Percentiles rank a stretch among this genome's conserved stretches.
These are phyloP conservation scores for Tromatobia lineatoria DNA, from an alignment of 2,888 invertebrate genomes.

Conservation along the genomic window DNA sequence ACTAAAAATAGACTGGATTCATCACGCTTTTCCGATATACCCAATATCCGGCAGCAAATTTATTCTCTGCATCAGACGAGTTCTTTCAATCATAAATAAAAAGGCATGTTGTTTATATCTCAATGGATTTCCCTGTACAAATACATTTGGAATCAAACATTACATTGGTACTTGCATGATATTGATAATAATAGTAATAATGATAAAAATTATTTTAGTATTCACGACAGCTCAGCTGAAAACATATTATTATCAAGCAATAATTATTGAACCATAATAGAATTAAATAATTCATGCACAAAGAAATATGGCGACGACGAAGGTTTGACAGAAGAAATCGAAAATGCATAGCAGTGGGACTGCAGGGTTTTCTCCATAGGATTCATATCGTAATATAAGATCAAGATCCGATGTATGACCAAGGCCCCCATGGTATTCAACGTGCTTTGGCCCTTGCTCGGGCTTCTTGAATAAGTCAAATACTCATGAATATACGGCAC, in stretches of 20 bases:
- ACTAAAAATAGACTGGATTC: slow-evolving; percentile 33
- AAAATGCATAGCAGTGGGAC: slow-evolving; percentile 70
- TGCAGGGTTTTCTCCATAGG: slow-evolving; percentile 68
- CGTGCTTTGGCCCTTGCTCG: slow-evolving; percentile 71
- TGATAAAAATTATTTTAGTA: background rate
- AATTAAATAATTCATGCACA: background rate
- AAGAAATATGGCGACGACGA: background rate
- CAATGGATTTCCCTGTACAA: background rate
- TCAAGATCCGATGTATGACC: slow-evolving; percentile 59
- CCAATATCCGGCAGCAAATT: slow-evolving; percentile 11
- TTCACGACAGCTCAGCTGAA: background rate
- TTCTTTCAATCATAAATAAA: slow-evolving; percentile 11
- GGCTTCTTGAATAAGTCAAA: slow-evolving; percentile 82
- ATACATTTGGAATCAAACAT: background rate
- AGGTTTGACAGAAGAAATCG: slow-evolving; percentile 57
- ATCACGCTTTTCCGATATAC: slow-evolving; percentile 19
- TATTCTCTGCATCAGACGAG: background rate
- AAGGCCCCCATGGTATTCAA: slow-evolving; percentile 72
- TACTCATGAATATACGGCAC: slow-evolving; percentile 81
- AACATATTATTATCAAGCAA: background rate
- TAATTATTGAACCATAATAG: background rate
- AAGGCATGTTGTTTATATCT: background rate
- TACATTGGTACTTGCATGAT: background rate
- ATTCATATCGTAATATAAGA: slow-evolving; percentile 76
- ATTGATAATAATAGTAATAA: background rate